phyloP scores from a whole-genome alignment of 1,140 invertebrate species.

The Drepana arcuata region DNA sequence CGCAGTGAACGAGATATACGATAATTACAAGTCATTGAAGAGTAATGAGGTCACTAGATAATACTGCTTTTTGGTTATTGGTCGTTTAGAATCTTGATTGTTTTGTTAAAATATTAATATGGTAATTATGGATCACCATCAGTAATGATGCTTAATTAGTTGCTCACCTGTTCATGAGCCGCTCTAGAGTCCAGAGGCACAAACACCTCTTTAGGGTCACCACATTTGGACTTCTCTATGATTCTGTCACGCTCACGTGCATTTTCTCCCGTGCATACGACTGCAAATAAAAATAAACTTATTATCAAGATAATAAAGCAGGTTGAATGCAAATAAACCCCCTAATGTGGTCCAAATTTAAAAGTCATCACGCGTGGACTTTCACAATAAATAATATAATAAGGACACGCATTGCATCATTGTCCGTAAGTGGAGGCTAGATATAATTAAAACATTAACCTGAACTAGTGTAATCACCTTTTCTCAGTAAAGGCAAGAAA shows the following conservation, averaged over 20 bases:
- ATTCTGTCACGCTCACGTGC: conserved; percentile 33
- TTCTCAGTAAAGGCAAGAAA: conserved; percentile 18
- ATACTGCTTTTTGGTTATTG: too few species aligned
- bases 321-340: conserved; percentile 10
- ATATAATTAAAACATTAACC: background rate
- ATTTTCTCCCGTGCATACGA: conserved; percentile 31
- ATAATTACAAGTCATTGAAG: conserved; percentile 2
- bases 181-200: conserved; percentile 31
- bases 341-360: background rate
- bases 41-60: conserved; percentile 15
- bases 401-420: background rate
- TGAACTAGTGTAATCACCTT: conserved; percentile 28
- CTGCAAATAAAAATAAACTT: conserved; percentile 25
- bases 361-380: background rate
- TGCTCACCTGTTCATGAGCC: conserved; percentile 42
- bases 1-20: conserved; percentile 3
- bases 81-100: too few species aligned
- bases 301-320: conserved; percentile 1
- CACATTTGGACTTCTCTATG: conserved; percentile 47
- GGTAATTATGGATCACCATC: too few species aligned
- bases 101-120: background rate
- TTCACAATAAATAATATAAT: too few species aligned
- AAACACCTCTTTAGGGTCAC: conserved; percentile 54
- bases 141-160: too few species aligned
- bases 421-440: too few species aligned